These are phyloP conservation scores for Globodera ellingtonae DNA, from an alignment of 1,140 invertebrate species.

Conservation along the genomic window DNA sequence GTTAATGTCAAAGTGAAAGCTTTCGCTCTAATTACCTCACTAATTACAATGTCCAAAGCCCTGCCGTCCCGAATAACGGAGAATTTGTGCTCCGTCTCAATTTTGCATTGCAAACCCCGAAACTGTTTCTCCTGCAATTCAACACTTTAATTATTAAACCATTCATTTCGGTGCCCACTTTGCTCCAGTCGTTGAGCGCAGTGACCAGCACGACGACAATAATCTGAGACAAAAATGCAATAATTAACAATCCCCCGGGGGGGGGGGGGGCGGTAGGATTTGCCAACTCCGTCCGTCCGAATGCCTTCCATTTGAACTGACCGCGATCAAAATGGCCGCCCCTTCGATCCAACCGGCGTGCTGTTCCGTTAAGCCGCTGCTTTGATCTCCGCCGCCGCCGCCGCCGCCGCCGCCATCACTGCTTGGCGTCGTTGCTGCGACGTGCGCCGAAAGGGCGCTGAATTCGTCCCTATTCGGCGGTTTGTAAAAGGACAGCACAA, in stretches of 20 bases:
- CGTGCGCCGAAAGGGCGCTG: not conserved
- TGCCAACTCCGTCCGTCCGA: too few species aligned
- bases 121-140: conserved; percentile 56
- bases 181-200: conserved; percentile 62
- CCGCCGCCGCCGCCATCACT: not conserved
- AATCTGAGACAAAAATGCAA: conserved; percentile 23
- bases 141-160: not conserved
- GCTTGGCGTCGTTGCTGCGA: not conserved
- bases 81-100: conserved; percentile 98
- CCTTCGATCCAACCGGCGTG: conserved; percentile 65
- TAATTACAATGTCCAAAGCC: conserved; percentile 89
- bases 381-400: not conserved
- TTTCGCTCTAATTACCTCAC: conserved; percentile 62
- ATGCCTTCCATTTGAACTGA: not conserved
- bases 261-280: too few species aligned
- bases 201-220: conserved; percentile 65
- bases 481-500: conserved; percentile 87
- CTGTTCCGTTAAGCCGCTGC: conserved; percentile 44
- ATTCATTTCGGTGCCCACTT: conserved; percentile 42
- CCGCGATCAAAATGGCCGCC: conserved; percentile 62
- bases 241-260: not conserved
- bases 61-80: conserved; percentile 88
- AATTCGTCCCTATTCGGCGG: conserved; percentile 67
- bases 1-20: not conserved
- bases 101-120: conserved; percentile 82